Evolutionary conservation across 2,113 vertebrate genomes (phyloP), one percentile per base, ranked within the genome.

Genomic region (Plestiodon gilberti): DNA sequence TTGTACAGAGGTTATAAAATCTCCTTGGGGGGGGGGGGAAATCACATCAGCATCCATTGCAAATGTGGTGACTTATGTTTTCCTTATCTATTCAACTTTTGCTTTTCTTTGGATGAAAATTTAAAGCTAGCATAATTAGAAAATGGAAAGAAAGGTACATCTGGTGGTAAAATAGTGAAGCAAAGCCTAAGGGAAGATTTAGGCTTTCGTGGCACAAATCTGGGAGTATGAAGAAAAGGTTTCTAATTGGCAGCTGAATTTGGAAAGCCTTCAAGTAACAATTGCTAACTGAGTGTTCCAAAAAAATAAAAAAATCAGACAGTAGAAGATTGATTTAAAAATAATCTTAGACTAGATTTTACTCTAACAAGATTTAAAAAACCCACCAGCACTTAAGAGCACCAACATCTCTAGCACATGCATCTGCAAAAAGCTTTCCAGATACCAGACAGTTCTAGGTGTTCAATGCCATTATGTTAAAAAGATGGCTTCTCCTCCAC

Each of bases 221-320:
- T 15, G 55, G 55, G 55, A 87, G 0, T 2, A 78, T 52, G 88
- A 82, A 79, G 64, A 84, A 59, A 14, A 93, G 59, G 82, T 83
- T 82, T 93, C 87, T 88, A 92, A 87, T n/a, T 88, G 86, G 70
- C 87, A 91, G 88, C 18, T 77, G 71, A 84, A 91, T 3, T 43
- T 93, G 84, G 74, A 89, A 57, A 81, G 43, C 25, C 43, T 82
- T 88, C 64, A 87, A 79, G 65, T 52, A 77, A 43, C 88, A 28
- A 8, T n/a, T 85, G 83, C 23, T 80, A 90, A 81, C 5, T 65
- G 81, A 48, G 43, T 65, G 90, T 71, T 89, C 70, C n/a, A n/a
- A n/a, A n/a, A n/a, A n/a, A n/a, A 48, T 79, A 15, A 48, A 48
- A 48, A 87, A 89, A 69, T 77, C 57, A 88, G 40, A 4, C 0